These are phyloP conservation scores for Pelosia muscerda DNA, from an alignment of 2,888 invertebrate genomes.

Conservation along the genomic window DNA sequence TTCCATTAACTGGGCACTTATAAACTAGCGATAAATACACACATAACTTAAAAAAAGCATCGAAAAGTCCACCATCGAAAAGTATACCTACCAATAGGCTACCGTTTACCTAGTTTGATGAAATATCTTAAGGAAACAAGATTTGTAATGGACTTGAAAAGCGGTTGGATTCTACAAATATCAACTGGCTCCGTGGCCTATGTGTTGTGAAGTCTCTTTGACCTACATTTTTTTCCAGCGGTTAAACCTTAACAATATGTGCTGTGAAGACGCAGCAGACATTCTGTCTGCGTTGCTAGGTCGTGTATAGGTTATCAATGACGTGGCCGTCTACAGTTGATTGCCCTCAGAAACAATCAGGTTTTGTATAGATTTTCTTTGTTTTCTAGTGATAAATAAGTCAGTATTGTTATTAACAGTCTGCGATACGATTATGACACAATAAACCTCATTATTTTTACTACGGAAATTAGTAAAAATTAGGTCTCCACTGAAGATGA, in stretches of 20 bases:
- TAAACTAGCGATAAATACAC: no score
- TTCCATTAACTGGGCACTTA: no score
- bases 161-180: no score
- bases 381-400: neutral
- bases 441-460: neutral
- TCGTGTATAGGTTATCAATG: neutral
- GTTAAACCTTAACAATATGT: neutral
- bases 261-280: neutral
- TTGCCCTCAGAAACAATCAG: constrained; percentile 2
- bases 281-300: neutral
- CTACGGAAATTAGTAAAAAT: neutral
- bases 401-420: neutral
- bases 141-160: no score
- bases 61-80: no score
- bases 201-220: no score
- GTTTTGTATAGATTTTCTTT: neutral
- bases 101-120: no score
- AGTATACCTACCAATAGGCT: no score
- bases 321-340: neutral
- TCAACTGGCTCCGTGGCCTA: no score
- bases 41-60: no score
- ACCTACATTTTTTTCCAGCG: no score
- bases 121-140: no score
- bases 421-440: constrained; percentile 3
- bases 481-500: neutral